phyloP scores from a whole-genome alignment of 2,113 vertebrate genomes.

The Pachyramphus minor region DNA sequence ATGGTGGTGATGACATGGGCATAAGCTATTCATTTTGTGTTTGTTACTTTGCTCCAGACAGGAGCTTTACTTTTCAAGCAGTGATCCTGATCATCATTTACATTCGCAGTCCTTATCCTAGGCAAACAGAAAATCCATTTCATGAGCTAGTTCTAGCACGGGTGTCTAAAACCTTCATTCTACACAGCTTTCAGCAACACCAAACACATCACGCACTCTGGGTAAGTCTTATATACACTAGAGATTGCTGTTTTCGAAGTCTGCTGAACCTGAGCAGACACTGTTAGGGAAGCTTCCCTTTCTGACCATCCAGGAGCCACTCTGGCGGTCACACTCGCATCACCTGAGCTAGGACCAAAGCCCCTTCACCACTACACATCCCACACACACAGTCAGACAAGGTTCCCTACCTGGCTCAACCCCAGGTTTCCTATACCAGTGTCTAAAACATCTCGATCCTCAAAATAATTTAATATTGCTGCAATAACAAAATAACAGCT shows the following conservation, averaged over 20 bases:
- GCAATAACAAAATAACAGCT: neutral
- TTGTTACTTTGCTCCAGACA: neutral
- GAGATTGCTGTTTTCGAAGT: neutral
- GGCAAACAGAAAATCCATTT: neutral
- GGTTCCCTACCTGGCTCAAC: neutral
- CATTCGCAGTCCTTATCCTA: neutral
- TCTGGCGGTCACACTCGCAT: neutral
- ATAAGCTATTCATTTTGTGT: neutral
- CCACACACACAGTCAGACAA: neutral
- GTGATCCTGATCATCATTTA: neutral
- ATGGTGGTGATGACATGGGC: neutral
- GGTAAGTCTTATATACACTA: neutral
- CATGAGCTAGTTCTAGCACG: accelerated
- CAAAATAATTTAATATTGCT: neutral
- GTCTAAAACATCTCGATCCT: neutral
- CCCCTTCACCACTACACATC: neutral
- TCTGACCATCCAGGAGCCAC: accelerated
- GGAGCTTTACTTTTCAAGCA: neutral
- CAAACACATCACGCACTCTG: neutral
- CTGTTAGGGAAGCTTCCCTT: neutral
- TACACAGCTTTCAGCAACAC: accelerated
- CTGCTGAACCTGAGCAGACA: neutral
- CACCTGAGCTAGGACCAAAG: neutral
- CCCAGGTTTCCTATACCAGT: too few species aligned
- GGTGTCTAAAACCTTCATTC: neutral